A percentile compares a stretch with the other conserved stretches of the same genome.
phyloP scores from a whole-genome alignment of 2,113 vertebrate genomes.

The Ochotona curzoniae region DNA sequence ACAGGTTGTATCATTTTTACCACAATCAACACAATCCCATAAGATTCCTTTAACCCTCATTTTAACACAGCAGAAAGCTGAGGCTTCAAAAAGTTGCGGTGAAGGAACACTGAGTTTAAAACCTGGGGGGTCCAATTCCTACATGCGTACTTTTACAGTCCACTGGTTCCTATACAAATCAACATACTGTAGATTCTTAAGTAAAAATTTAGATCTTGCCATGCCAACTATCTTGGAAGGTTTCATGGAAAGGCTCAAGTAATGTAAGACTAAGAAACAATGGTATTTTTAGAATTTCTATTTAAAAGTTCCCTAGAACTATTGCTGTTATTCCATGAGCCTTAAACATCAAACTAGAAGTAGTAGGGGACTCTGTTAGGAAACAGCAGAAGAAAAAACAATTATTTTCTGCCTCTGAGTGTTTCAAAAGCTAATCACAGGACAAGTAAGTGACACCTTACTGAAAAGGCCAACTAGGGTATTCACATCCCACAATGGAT shows the following conservation, averaged over 20 bases:
- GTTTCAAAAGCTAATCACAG: neutral
- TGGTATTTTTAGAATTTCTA: neutral
- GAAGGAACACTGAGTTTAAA: slow-evolving; percentile 11
- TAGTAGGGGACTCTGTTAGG: neutral
- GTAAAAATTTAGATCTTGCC: neutral
- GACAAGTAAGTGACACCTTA: too few relatives aligned
- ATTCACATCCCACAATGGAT: too few relatives aligned
- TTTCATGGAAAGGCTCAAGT: neutral
- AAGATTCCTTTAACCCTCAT: neutral
- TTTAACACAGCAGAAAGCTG: slow-evolving; percentile 3
- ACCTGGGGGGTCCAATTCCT: neutral
- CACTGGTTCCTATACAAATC: neutral
- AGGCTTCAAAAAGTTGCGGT: neutral
- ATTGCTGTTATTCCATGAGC: neutral
- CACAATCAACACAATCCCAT: neutral
- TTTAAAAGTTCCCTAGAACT: neutral
- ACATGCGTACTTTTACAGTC: neutral
- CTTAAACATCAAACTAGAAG: neutral
- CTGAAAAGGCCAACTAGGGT: too few relatives aligned
- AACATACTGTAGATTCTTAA: neutral
- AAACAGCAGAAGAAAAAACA: neutral
- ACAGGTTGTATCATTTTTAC: slow-evolving; percentile 16
- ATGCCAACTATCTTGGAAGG: neutral
- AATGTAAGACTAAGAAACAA: neutral
- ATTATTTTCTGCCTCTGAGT: neutral